Conservation (phyloP, 2,888 invertebrate genomes). For the Netelia inedita region DNA sequence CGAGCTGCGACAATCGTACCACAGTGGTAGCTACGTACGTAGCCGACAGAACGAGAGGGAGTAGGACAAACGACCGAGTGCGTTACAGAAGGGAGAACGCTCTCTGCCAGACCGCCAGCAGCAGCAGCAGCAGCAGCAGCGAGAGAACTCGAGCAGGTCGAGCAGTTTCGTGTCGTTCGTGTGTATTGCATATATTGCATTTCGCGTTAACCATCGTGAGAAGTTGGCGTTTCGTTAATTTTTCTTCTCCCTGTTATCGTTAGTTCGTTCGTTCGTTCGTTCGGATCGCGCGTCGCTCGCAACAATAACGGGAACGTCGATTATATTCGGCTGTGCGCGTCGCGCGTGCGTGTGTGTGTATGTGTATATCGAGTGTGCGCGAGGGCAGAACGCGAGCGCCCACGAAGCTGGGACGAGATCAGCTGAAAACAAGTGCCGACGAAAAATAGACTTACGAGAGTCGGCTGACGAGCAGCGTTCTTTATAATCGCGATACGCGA, state of each 20-base stretch:
- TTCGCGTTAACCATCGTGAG: neutral
- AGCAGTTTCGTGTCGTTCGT: conserved; percentile 34
- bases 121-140: conserved; percentile 38
- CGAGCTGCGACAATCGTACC: neutral
- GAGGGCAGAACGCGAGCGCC: neutral
- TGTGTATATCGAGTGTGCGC: neutral
- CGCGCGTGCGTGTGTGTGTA: conserved; percentile 1
- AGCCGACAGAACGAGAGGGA: conserved; percentile 24
- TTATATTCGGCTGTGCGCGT: neutral
- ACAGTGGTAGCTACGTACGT: neutral
- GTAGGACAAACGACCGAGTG: neutral
- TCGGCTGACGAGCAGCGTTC: neutral
- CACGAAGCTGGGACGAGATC: neutral
- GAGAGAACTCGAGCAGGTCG: conserved; percentile 15
- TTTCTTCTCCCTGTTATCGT: neutral
- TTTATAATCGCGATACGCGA: neutral
- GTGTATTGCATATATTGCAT: neutral
- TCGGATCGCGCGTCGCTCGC: neutral
- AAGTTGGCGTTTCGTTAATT: neutral
- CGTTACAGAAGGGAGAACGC: conserved; percentile 21
- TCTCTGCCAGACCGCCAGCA: conserved; percentile 20
- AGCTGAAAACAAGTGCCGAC: conserved; percentile 40
- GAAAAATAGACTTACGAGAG: neutral
- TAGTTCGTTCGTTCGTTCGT: neutral
- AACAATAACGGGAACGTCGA: conserved; percentile 8